phyloP scores from a whole-genome alignment of 2,113 vertebrate species.

The Furnarius figulus region DNA sequence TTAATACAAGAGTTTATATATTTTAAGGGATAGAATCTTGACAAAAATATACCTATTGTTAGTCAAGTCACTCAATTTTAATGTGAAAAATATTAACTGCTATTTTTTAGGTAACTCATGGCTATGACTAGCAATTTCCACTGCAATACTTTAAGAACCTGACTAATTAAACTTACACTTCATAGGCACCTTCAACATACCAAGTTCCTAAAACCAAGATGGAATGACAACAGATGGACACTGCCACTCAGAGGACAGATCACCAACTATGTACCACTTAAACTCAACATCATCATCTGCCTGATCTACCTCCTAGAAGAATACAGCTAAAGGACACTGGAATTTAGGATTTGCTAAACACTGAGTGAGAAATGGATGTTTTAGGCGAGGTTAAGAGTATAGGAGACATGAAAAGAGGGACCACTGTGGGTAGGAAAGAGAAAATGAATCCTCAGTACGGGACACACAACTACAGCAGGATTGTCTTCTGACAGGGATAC shows the following conservation, averaged over 20 bases:
- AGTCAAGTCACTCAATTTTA: neutral
- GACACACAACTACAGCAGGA: neutral
- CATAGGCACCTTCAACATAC: neutral
- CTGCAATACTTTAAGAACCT: neutral
- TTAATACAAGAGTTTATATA: neutral
- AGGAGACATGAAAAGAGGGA: neutral
- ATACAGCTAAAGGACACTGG: neutral
- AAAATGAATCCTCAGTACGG: neutral
- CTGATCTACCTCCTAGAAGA: neutral
- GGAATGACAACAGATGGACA: neutral
- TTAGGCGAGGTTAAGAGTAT: accelerated
- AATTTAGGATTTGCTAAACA: neutral
- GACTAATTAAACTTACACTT: neutral
- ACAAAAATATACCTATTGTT: neutral
- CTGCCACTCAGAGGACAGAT: neutral
- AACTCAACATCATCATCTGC: neutral
- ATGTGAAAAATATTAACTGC: neutral
- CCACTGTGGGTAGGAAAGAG: neutral
- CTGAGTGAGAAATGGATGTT: neutral
- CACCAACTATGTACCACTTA: neutral
- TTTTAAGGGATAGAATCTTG: neutral
- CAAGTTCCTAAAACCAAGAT: neutral
- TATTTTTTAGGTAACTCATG: neutral
- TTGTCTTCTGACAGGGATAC: neutral
- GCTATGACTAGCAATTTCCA: neutral